Conservation (phyloP, 2,888 invertebrate genomes). For the Liodrosophila aerea region DNA sequence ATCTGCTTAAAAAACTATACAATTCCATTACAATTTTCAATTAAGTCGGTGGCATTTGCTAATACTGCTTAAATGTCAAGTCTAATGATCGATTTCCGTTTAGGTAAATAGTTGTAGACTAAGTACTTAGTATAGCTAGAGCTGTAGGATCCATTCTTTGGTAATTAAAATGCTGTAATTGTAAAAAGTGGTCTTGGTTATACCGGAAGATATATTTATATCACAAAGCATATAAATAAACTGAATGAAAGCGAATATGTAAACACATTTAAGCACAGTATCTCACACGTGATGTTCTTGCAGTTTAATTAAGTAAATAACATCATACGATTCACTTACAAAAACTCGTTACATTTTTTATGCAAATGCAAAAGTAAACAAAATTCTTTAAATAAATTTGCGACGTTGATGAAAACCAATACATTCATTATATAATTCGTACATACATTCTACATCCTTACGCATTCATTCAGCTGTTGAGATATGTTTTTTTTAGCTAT, state of each 20-base stretch:
- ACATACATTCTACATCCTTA: slow-evolving; percentile 6
- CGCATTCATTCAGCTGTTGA: slow-evolving; percentile 26
- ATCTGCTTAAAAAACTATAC: no score
- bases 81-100: slow-evolving; percentile 43
- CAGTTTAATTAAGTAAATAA: no score
- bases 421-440: neutral
- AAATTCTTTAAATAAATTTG: slow-evolving; percentile 10
- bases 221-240: no score
- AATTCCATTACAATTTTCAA: neutral
- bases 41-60: slow-evolving; percentile 10
- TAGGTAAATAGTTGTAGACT: neutral
- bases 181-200: no score
- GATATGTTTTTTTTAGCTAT: slow-evolving; percentile 8
- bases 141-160: no score
- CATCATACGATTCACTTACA: slow-evolving; percentile 9
- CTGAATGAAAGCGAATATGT: no score
- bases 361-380: slow-evolving; percentile 6
- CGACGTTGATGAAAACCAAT: slow-evolving; percentile 4
- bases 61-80: slow-evolving; percentile 12
- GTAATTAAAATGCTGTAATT: no score
- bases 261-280: no score
- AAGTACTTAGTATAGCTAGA: neutral
- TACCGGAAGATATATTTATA: no score
- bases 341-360: neutral
- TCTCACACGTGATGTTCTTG: neutral